A percentile compares a stretch with the other conserved stretches of the same genome.
These are phyloP conservation scores for Thereva unica DNA, from an alignment of 2,888 invertebrate genomes.

Conservation along the genomic window DNA sequence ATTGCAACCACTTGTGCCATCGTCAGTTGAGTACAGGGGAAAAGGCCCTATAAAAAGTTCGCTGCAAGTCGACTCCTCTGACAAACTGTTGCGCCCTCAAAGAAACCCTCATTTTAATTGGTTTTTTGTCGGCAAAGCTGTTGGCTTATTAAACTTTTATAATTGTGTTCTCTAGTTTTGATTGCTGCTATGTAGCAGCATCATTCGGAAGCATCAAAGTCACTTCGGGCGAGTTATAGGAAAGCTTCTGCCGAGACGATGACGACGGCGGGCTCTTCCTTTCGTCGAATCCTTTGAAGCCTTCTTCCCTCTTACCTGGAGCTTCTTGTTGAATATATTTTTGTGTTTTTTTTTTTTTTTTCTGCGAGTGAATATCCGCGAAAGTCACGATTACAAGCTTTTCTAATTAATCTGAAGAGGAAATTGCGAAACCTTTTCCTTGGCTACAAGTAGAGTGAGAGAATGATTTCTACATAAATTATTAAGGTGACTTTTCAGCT, in stretches of 20 bases:
- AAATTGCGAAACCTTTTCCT: slow-evolving; percentile 19
- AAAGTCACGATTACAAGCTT: slow-evolving; percentile 35
- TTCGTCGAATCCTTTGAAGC: slow-evolving; percentile 23
- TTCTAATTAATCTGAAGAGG: slow-evolving; percentile 35
- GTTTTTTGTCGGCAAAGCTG: slow-evolving; percentile 32
- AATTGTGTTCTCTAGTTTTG: slow-evolving; percentile 35
- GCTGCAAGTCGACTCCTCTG: slow-evolving; percentile 3
- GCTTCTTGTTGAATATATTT: too few relatives aligned
- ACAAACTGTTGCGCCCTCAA: slow-evolving; percentile 35
- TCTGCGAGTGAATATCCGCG: slow-evolving; percentile 8
- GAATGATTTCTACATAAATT: slow-evolving; percentile 17
- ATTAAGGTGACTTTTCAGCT: slow-evolving; percentile 30
- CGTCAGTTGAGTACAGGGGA: slow-evolving; percentile 7
- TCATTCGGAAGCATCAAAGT: slow-evolving; percentile 6
- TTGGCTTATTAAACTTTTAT: slow-evolving; percentile 37
- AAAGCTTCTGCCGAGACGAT: slow-evolving; percentile 18
- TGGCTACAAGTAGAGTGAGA: slow-evolving; percentile 7
- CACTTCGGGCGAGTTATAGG: neutral
- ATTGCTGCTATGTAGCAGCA: slow-evolving; percentile 10
- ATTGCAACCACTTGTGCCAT: neutral
- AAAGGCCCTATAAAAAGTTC: slow-evolving; percentile 6
- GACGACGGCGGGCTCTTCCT: neutral
- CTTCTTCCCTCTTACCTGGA: neutral
- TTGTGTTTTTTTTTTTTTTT: neutral
- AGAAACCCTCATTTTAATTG: slow-evolving; percentile 33